A percentile compares a stretch with the other conserved stretches of the same genome.
Evolutionary conservation across 2,797 vertebrate genomes (phyloP).

Genomic region (Masticophis lateralis): DNA sequence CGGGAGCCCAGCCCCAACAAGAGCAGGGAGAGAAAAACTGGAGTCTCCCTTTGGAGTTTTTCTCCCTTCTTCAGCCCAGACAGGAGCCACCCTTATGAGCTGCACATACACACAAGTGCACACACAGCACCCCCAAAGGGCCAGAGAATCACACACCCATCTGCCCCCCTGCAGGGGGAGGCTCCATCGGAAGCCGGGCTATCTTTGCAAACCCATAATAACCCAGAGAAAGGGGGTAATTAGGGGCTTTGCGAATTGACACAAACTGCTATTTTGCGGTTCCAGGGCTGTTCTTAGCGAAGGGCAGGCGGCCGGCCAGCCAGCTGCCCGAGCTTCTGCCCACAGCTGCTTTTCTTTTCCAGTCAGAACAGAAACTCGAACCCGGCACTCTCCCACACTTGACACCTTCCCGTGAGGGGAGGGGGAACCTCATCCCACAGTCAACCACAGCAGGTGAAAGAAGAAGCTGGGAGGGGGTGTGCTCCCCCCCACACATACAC

Average conservation of each 20-base stretch:
- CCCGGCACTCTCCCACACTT: neutral
- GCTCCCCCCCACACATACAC: rapidly evolving
- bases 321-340: rapidly evolving
- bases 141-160: neutral
- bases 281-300: neutral
- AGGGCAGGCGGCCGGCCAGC: neutral
- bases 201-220: neutral
- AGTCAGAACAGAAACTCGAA: neutral
- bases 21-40: neutral
- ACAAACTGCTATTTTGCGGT: neutral
- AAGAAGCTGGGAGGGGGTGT: neutral
- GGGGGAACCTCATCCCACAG: neutral
- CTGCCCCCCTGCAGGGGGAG: neutral
- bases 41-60: neutral
- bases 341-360: neutral
- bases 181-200: neutral
- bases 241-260: neutral
- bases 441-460: neutral
- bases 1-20: neutral
- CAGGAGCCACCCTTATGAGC: neutral
- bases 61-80: neutral
- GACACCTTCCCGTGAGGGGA: neutral
- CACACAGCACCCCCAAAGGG: neutral
- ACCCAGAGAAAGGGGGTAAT: neutral
- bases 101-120: neutral